Evolutionary conservation across 2,113 vertebrate genomes (phyloP).

Genomic region (Misgurnus mizolepis): DNA sequence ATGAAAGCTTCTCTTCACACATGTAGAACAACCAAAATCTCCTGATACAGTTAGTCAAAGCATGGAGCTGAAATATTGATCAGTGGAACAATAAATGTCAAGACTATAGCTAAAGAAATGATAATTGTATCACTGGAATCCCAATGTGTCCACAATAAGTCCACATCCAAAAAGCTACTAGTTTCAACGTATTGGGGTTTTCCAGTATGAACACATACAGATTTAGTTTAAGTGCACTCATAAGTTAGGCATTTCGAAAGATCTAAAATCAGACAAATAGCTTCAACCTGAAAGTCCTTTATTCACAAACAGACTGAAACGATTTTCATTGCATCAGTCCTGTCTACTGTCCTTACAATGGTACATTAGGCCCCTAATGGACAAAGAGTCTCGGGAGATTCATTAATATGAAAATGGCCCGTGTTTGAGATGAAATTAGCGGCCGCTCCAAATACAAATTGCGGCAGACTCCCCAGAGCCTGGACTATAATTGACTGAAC

Average conservation of each 20-base stretch:
- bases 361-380: slow-evolving; percentile 71
- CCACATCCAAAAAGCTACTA: no score
- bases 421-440: slow-evolving; percentile 59
- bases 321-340: slow-evolving; percentile 41
- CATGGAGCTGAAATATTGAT: background rate
- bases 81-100: background rate
- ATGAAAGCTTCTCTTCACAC: slow-evolving; percentile 12
- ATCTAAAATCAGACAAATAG: background rate
- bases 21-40: background rate
- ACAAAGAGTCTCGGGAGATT: slow-evolving; percentile 62
- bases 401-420: slow-evolving; percentile 70
- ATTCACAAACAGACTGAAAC: background rate
- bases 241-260: background rate
- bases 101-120: no score
- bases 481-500: slow-evolving; percentile 52
- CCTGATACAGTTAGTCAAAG: background rate
- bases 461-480: slow-evolving; percentile 34
- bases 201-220: background rate
- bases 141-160: no score
- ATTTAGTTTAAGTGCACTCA: background rate
- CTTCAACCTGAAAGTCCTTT: background rate
- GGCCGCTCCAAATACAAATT: slow-evolving; percentile 52
- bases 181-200: no score
- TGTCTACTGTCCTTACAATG: slow-evolving; percentile 59
- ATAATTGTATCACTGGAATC: no score